These are phyloP conservation scores for Pomacea canaliculata DNA, from an alignment of 2,888 invertebrate species.

Conservation along the genomic window DNA sequence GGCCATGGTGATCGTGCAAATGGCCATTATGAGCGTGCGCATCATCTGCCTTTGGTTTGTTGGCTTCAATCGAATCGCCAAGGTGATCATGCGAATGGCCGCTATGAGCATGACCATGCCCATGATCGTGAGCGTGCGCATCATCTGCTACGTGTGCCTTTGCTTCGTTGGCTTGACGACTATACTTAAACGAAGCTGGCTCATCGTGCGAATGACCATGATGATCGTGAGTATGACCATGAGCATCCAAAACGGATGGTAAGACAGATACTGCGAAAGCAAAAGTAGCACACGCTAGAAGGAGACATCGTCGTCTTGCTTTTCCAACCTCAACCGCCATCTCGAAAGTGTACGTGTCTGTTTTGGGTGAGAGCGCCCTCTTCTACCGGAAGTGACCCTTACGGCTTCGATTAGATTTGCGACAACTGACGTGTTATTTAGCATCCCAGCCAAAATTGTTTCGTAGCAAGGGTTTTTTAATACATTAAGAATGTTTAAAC, in stretches of 20 bases:
- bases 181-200: slow-evolving; percentile 85
- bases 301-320: not conserved
- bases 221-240: slow-evolving; percentile 25
- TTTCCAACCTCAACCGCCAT: slow-evolving; percentile 7
- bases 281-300: slow-evolving; percentile 1
- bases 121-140: slow-evolving; percentile 24
- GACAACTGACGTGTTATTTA: too few relatives aligned
- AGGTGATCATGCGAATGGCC: slow-evolving; percentile 44
- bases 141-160: slow-evolving; percentile 18
- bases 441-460: too few relatives aligned
- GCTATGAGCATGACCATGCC: slow-evolving; percentile 32
- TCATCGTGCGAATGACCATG: slow-evolving; percentile 70
- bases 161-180: slow-evolving; percentile 77
- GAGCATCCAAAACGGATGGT: slow-evolving; percentile 5
- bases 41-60: not conserved
- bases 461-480: too few relatives aligned
- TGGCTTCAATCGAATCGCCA: slow-evolving; percentile 10
- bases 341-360: slow-evolving; percentile 23
- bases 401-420: too few relatives aligned
- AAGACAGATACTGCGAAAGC: not conserved
- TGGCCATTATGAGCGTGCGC: slow-evolving; percentile 39
- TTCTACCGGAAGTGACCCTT: too few relatives aligned
- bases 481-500: too few relatives aligned
- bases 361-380: slow-evolving; percentile 1
- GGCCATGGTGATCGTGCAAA: slow-evolving; percentile 40